phyloP scores from a whole-genome alignment of 2,797 vertebrate species.

The Rhinichthys osculus region DNA sequence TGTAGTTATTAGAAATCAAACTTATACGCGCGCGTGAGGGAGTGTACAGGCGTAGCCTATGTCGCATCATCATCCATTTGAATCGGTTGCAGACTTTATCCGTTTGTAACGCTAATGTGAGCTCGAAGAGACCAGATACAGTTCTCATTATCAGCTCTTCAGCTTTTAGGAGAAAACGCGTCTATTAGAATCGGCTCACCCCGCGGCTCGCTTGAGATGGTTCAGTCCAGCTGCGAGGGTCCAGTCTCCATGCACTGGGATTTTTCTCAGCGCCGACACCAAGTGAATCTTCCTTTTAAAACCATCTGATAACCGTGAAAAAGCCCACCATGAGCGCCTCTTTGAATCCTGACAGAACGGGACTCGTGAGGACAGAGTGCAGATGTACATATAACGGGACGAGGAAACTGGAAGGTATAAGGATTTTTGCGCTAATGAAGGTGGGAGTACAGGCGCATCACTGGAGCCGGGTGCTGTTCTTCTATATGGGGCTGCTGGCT shows the following conservation, averaged over 20 bases:
- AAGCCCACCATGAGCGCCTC: conserved; percentile 76
- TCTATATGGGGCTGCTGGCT: conserved; percentile 86
- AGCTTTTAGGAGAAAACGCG: conserved; percentile 73
- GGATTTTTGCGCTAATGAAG: conserved; percentile 86
- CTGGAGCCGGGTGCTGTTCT: conserved; percentile 87
- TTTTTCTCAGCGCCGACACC: conserved; percentile 88
- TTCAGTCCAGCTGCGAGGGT: conserved; percentile 98
- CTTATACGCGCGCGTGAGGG: conserved; percentile 50
- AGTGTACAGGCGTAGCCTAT: neutral
- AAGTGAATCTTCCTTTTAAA: conserved; percentile 80
- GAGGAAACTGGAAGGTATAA: conserved; percentile 81
- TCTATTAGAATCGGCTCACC: conserved; percentile 75
- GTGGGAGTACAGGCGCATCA: conserved; percentile 84
- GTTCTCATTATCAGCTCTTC: conserved; percentile 59
- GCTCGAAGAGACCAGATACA: conserved; percentile 66
- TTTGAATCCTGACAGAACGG: conserved; percentile 74
- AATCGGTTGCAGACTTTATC: conserved; percentile 56
- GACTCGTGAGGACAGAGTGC: conserved; percentile 83
- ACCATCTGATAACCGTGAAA: conserved; percentile 79
- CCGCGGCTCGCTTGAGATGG: conserved; percentile 89
- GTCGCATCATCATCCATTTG: conserved; percentile 2
- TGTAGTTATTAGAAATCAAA: conserved; percentile 66
- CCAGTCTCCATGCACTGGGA: conserved; percentile 94
- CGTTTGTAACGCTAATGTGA: conserved; percentile 58
- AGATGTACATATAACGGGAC: conserved; percentile 75